Conservation (phyloP, 1,140 invertebrate species). For the Ceratosolen solmsi region DNA sequence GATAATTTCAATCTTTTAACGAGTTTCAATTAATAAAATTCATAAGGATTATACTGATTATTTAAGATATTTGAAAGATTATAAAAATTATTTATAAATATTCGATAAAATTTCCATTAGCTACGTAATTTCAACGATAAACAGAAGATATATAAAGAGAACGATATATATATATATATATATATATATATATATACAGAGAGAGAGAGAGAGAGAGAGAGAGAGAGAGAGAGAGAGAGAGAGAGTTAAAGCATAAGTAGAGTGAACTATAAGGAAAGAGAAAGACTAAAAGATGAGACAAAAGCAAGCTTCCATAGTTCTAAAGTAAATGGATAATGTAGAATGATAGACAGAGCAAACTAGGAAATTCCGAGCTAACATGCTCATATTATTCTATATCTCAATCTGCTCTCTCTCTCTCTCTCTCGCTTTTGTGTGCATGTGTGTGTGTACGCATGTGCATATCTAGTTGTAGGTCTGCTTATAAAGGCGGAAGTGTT, state of each 20-base stretch:
- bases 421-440: too few species aligned
- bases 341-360: constrained; percentile 10
- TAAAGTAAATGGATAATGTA: constrained; percentile 18
- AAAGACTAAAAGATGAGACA: background rate
- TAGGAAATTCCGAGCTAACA: background rate
- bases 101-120: too few species aligned
- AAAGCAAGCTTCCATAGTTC: background rate
- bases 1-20: too few species aligned
- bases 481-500: background rate
- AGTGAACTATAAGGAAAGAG: background rate
- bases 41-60: too few species aligned
- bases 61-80: too few species aligned
- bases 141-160: too few species aligned
- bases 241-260: too few species aligned
- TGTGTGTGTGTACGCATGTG: background rate
- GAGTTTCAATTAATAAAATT: too few species aligned
- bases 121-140: too few species aligned
- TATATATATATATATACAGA: too few species aligned
- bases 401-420: background rate
- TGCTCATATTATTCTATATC: background rate
- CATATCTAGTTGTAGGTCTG: background rate
- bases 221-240: background rate
- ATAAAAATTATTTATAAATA: too few species aligned
- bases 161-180: too few species aligned
- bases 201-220: background rate